These are phyloP conservation scores for Ryuthela nishihirai DNA, from an alignment of 2,888 invertebrate species.

Conservation along the genomic window DNA sequence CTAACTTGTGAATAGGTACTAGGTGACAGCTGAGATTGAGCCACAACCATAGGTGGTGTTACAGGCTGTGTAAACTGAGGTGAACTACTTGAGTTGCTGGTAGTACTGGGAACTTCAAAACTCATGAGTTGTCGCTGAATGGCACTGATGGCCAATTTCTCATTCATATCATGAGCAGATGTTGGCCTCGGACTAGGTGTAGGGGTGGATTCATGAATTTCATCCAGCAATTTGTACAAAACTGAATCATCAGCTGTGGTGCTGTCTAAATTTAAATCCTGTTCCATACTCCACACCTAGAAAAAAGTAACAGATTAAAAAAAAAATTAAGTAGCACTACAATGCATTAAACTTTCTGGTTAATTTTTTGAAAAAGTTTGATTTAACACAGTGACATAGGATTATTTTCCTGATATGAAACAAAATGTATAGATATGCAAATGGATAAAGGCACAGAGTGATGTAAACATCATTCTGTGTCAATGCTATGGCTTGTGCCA, in stretches of 20 bases:
- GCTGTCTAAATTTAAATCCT: slow-evolving; percentile 32
- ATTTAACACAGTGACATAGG: too few relatives aligned
- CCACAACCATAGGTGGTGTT: neutral
- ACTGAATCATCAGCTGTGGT: slow-evolving; percentile 12
- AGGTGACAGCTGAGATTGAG: neutral
- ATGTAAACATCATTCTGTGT: too few relatives aligned
- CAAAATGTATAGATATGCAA: too few relatives aligned
- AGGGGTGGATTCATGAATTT: slow-evolving; percentile 14
- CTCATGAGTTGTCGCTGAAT: slow-evolving; percentile 90
- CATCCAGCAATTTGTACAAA: slow-evolving; percentile 24
- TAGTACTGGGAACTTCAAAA: slow-evolving; percentile 42
- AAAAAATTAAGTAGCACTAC: too few relatives aligned
- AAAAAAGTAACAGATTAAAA: neutral
- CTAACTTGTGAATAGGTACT: slow-evolving; percentile 1
- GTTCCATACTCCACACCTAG: slow-evolving; percentile 40
- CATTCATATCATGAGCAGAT: slow-evolving; percentile 51
- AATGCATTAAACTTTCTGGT: too few relatives aligned
- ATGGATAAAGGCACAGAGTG: too few relatives aligned
- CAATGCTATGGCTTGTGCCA: too few relatives aligned
- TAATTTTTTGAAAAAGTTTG: too few relatives aligned
- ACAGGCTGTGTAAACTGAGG: slow-evolving; percentile 6
- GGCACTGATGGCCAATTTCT: slow-evolving; percentile 78
- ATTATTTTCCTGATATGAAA: too few relatives aligned
- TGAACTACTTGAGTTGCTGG: neutral
- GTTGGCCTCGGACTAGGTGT: slow-evolving; percentile 7